A percentile compares a stretch with the other conserved stretches of the same genome.
phyloP scores from a whole-genome alignment of 2,888 invertebrate species.

The Mamestra brassicae region DNA sequence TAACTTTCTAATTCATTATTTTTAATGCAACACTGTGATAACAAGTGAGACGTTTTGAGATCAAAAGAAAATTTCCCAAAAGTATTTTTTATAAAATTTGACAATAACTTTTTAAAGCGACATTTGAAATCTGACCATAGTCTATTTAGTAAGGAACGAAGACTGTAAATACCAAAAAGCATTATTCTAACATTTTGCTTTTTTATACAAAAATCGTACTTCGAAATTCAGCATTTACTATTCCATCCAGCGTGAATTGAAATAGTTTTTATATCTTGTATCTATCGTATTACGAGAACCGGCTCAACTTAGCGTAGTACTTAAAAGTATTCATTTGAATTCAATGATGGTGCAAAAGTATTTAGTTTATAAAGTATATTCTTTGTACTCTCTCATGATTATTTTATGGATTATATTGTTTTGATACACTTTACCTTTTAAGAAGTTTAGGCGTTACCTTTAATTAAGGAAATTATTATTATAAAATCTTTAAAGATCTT shows the following conservation, averaged over 20 bases:
- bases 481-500: conserved; percentile 24
- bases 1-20: conserved; percentile 42
- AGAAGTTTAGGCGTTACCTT: conserved; percentile 51
- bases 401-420: conserved; percentile 50
- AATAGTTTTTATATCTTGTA: conserved; percentile 44
- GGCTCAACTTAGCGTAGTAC: conserved; percentile 69
- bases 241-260: conserved; percentile 66
- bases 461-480: conserved; percentile 44
- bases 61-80: conserved; percentile 35
- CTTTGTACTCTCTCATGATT: conserved; percentile 52
- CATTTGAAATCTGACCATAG: conserved; percentile 59
- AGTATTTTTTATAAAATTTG: conserved; percentile 56
- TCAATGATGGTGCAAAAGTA: conserved; percentile 62
- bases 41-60: conserved; percentile 55
- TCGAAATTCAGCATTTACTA: conserved; percentile 53
- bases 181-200: conserved; percentile 66
- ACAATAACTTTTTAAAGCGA: conserved; percentile 63
- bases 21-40: conserved; percentile 66
- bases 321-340: conserved; percentile 63
- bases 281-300: conserved; percentile 34
- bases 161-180: conserved; percentile 80
- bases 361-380: conserved; percentile 61
- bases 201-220: conserved; percentile 53
- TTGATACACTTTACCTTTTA: conserved; percentile 41
- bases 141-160: conserved; percentile 71